A percentile compares a stretch with the other conserved stretches of the same genome.
phyloP scores from a whole-genome alignment of 2,113 vertebrate genomes.

The Toxotes jaculatrix region DNA sequence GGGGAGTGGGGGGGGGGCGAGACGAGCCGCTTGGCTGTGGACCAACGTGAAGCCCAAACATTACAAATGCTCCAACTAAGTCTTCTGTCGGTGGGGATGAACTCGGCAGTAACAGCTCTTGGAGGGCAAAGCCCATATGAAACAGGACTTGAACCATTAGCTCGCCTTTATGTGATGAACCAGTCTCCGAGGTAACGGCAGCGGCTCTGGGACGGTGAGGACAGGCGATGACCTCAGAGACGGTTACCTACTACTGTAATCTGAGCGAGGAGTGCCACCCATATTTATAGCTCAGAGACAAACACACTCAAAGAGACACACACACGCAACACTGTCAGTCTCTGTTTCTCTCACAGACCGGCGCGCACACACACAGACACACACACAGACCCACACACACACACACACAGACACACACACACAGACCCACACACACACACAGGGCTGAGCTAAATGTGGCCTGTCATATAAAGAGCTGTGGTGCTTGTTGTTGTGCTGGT shows the following conservation, averaged over 20 bases:
- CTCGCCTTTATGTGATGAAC: background rate
- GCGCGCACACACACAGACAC: background rate
- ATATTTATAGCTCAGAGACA: slow-evolving; percentile 21
- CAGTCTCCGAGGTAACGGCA: background rate
- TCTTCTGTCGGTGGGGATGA: background rate
- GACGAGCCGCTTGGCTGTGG: too few species aligned
- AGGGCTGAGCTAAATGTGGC: slow-evolving; percentile 25
- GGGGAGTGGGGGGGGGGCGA: too few species aligned
- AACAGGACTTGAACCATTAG: background rate
- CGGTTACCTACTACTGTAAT: slow-evolving; percentile 43
- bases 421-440: slow-evolving; percentile 7
- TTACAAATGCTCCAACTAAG: too few species aligned
- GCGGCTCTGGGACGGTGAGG: background rate
- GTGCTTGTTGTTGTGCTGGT: slow-evolving; percentile 52
- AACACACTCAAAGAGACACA: background rate
- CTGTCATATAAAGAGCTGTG: slow-evolving; percentile 51
- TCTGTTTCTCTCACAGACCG: background rate
- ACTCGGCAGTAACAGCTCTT: background rate
- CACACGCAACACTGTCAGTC: background rate
- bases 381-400: slow-evolving; percentile 16
- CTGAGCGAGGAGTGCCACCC: slow-evolving; percentile 17
- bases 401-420: background rate
- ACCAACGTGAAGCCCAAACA: too few species aligned
- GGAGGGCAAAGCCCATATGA: background rate
- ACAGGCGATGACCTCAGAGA: background rate